A percentile compares a stretch with the other conserved stretches of the same genome.
phyloP scores from a whole-genome alignment of 2,113 vertebrate genomes.

The Natator depressus region DNA sequence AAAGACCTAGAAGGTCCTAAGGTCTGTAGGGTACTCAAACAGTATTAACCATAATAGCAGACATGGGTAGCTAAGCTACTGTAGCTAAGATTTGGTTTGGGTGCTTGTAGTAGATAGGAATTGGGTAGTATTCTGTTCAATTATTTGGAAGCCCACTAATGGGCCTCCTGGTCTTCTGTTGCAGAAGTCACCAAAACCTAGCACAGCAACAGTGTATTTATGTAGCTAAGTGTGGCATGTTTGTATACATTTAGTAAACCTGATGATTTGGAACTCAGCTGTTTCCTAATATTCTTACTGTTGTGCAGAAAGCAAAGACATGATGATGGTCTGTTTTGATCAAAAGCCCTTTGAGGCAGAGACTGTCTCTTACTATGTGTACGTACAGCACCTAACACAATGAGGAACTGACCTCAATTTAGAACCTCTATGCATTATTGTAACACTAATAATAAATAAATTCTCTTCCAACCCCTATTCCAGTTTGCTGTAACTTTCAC shows the following conservation, averaged over 20 bases:
- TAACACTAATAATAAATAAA: not conserved
- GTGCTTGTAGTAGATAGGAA: not conserved
- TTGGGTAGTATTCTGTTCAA: not conserved
- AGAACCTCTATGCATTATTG: not conserved
- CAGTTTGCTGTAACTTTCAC: not conserved
- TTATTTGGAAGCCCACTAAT: not conserved
- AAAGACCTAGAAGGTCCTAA: accelerated
- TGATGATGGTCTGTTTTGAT: accelerated
- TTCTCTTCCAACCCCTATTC: not conserved
- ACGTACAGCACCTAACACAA: accelerated
- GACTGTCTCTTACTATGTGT: not conserved
- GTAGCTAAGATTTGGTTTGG: not conserved
- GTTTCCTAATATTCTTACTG: not conserved
- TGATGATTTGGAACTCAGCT: not conserved
- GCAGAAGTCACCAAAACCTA: not conserved
- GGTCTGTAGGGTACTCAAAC: not conserved
- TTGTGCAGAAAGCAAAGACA: not conserved
- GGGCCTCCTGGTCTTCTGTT: not conserved
- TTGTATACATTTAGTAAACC: accelerated
- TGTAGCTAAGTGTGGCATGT: not conserved
- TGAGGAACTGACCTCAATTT: not conserved
- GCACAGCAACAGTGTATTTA: not conserved
- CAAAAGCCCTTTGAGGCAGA: not conserved
- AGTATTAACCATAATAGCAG: not conserved
- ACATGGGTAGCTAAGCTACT: not conserved